Evolutionary conservation across 2,797 vertebrate species (phyloP).

Genomic region (Labroides dimidiatus): DNA sequence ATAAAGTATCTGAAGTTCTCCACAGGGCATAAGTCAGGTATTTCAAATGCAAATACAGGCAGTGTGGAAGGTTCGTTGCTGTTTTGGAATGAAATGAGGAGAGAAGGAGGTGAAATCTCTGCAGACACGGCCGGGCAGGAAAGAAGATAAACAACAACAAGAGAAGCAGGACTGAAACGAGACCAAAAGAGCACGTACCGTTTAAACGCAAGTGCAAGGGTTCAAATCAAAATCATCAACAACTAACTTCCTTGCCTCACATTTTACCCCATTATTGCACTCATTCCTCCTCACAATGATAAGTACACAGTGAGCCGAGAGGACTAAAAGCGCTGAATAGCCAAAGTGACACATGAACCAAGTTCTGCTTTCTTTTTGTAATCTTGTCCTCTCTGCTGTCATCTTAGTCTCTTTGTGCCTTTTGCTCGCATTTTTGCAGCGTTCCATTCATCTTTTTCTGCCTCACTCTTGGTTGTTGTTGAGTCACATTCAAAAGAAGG

Average conservation of each 20-base stretch:
- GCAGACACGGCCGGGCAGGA: not conserved
- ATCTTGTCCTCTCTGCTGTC: slow-evolving; percentile 24
- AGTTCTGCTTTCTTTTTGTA: slow-evolving; percentile 11
- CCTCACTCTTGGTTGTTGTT: not conserved
- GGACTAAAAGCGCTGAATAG: not conserved
- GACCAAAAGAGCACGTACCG: not conserved
- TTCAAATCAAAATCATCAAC: not conserved
- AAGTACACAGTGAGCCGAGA: not conserved
- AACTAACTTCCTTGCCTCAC: not conserved
- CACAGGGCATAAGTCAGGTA: slow-evolving; percentile 10
- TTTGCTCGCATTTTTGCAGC: slow-evolving; percentile 6
- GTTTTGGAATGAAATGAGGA: slow-evolving; percentile 27
- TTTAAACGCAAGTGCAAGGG: not conserved
- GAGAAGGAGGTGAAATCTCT: slow-evolving; percentile 9
- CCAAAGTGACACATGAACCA: slow-evolving; percentile 16
- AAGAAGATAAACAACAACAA: not conserved
- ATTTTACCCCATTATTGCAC: not conserved
- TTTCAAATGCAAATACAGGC: slow-evolving; percentile 42
- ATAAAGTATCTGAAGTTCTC: slow-evolving; percentile 1
- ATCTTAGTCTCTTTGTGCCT: not conserved
- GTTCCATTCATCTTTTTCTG: not conserved
- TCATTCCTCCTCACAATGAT: not conserved
- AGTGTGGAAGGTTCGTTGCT: slow-evolving; percentile 13
- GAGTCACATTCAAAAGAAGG: too few relatives aligned
- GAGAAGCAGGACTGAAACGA: not conserved